Percentiles rank a stretch among this genome's conserved stretches.
Conservation (phyloP, 2,113 vertebrate genomes). For the Castor canadensis region DNA sequence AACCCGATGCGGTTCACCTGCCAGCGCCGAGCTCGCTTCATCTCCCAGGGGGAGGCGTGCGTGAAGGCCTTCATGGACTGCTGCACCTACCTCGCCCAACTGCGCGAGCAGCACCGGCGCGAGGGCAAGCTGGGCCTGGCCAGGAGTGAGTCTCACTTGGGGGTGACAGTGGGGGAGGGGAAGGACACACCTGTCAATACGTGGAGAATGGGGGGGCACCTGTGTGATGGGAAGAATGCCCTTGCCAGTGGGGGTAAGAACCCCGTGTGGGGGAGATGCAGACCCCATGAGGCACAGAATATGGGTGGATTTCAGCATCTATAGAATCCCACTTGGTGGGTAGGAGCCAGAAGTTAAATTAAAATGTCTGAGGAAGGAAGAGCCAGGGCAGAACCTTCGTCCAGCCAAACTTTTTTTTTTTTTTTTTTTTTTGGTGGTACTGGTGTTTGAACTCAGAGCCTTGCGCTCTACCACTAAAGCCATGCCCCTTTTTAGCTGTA, state of each 20-base stretch:
- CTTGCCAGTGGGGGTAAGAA: no score
- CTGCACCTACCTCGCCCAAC: conserved; percentile 81
- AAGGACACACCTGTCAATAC: no score
- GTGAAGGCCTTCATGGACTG: conserved; percentile 90
- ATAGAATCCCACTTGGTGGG: not conserved
- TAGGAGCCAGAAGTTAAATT: not conserved
- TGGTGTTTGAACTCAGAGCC: no score
- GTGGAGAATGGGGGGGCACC: no score
- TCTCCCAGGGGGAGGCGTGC: conserved; percentile 86
- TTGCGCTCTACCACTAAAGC: no score
- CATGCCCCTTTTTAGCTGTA: no score
- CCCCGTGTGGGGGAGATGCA: no score
- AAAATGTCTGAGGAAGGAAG: not conserved
- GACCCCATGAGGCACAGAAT: no score
- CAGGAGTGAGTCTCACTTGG: conserved; percentile 79
- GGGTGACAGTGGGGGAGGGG: accelerated
- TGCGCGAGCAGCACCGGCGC: not conserved
- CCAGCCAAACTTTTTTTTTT: no score
- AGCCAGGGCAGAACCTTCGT: not conserved
- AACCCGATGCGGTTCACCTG: conserved; percentile 91
- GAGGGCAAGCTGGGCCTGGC: not conserved
- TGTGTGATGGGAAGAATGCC: no score
- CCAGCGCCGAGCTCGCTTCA: conserved; percentile 83
- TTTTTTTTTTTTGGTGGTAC: not conserved
- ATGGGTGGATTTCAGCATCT: not conserved